Base-by-base conservation (phyloP, 1,140 invertebrate genomes). In the Drosophila lacertosa region DNA sequence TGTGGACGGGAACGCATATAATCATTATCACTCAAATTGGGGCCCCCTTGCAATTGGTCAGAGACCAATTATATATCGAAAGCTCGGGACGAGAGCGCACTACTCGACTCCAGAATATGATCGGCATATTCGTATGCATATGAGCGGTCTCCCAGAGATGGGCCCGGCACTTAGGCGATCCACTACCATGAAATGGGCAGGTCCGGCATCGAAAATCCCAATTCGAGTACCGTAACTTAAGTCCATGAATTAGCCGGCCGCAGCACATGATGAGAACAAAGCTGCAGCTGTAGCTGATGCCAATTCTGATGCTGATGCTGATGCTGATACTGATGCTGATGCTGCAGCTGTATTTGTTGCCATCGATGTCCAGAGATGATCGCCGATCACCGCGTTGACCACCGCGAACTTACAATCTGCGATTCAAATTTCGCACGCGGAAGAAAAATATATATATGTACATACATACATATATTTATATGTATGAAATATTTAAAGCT, bases 21-120 rank as follows among this genome's bases (percentile, higher is more conserved):
- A 83, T 83, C 80, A 83, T 83, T 83, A 83, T 83, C 80, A 79
- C 80, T 84, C 59, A 83, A 83, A 83, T 83, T 83, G 79, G 75
- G 80, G 80, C 60, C 72, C 68, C 75, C 53, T 63, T 64, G 64
- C 59, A 64, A 59, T 68, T 77, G 74, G 60, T 58, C 33, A 54
- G 20, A 50, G 59, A 82, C 78, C 78, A 83, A 83, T 83, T 83
- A 83, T 83, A 73, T 83, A 67, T 73, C 65, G 65, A 83, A 83
- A 83, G 70, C 79, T 74, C 74, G 48, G 74, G 60, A 54, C 66
- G 69, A 65, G 50, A 39, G 22, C 44, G 29, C 24, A 59, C 5
- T 35, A 24, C 26, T 50, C 10, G 24, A 40, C 50, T 45, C 37
- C 44, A 48, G 39, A 62, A 32, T 40, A 54, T 75, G 62, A 72